Evolutionary conservation across 1,140 invertebrate genomes (phyloP), one percentile per base, ranked within the genome.

Genomic region (Bombus turneri): DNA sequence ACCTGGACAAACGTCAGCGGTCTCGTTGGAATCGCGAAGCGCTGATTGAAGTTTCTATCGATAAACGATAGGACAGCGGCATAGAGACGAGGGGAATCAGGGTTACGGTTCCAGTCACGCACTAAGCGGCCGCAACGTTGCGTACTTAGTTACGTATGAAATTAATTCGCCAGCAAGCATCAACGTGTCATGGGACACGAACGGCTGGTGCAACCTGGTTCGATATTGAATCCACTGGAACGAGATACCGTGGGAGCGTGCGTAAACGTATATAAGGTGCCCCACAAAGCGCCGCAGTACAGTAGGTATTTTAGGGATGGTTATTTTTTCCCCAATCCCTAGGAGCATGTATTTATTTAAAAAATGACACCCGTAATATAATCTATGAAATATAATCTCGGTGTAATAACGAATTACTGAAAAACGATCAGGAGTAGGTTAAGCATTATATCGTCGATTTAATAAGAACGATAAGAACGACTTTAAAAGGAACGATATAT

Each of bases 121-220:
- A 41, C 41, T 74, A 85, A 85, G 37, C 62, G 43, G 78, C 59
- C 78, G 59, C 79, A 74, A 59, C n/a, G 84, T 81, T 75, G 71
- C 84, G 69, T 59, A 53, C 47, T 53, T 53, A 74, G 84, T 25
- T 68, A 37, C 66, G 34, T 76, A 74, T 64, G 80, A 85, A 85
- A 87, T 87, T 85, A 85, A 87, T 87, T 85, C 82, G 86, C 72
- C 74, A 39, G 80, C 39, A 5, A 76, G 85, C 47, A 73, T 83
- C 72, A 72, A 75, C 80, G 72, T 75, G 85, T 75, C 41, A 15
- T 4, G 59, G 57, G 53, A 62, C 53, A 62, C 47, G 53, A 81
- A 37, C 68, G 66, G 62, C 77, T 79, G 77, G 6, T 47, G 77
- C 62, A 68, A 79, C 77, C 62, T 68, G 28, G 62, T 47, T 68